Percentiles rank a stretch among this genome's conserved stretches.
phyloP scores from a whole-genome alignment of 2,797 vertebrate species.

The Danio jaintianensis region DNA sequence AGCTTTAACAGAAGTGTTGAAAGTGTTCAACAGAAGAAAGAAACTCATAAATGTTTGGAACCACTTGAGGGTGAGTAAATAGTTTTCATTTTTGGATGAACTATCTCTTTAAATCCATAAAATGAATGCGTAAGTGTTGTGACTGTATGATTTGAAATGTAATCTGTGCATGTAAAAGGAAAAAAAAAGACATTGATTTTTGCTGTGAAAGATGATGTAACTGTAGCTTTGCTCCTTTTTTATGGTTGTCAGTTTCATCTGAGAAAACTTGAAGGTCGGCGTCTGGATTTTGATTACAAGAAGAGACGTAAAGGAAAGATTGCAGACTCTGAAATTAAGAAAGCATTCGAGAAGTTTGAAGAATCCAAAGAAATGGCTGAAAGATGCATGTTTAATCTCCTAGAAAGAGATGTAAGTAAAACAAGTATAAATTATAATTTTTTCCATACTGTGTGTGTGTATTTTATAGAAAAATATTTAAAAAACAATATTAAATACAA shows the following conservation, averaged over 20 bases:
- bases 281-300: slow-evolving; percentile 88
- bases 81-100: too few species aligned
- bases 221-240: background rate
- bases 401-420: slow-evolving; percentile 90
- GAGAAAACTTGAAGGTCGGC: slow-evolving; percentile 86
- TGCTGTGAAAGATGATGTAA: background rate
- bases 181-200: background rate
- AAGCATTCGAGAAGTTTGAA: slow-evolving; percentile 89
- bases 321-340: slow-evolving; percentile 78
- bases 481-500: too few species aligned
- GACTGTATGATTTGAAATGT: background rate
- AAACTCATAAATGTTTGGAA: too few species aligned
- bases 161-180: background rate
- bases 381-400: slow-evolving; percentile 90
- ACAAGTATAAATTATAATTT: background rate
- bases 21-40: too few species aligned
- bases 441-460: too few species aligned
- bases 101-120: background rate
- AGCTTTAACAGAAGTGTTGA: too few species aligned
- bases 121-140: background rate
- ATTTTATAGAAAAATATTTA: too few species aligned
- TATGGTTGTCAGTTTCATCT: slow-evolving; percentile 79
- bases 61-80: too few species aligned
- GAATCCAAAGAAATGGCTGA: slow-evolving; percentile 91
- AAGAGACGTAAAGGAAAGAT: slow-evolving; percentile 84